phyloP scores from a whole-genome alignment of 2,113 vertebrate genomes.

The Macquaria australasica region DNA sequence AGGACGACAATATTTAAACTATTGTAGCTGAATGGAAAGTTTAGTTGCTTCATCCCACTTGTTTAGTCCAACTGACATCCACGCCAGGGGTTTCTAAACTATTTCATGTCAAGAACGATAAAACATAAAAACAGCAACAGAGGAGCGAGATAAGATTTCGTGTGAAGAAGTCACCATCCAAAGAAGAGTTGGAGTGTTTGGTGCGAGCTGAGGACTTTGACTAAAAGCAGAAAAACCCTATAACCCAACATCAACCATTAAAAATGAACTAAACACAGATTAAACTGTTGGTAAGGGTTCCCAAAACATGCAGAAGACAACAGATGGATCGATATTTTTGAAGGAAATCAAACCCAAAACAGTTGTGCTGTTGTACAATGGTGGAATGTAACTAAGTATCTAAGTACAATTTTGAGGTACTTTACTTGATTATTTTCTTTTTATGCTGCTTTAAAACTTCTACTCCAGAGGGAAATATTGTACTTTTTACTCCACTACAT shows the following conservation, averaged over 20 bases:
- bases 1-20: constrained; percentile 22
- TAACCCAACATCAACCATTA: constrained; percentile 10
- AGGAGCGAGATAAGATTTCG: background rate
- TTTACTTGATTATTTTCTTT: background rate
- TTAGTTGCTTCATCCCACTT: constrained; percentile 4
- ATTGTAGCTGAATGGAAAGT: background rate
- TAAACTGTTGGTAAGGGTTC: background rate
- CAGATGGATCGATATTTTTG: background rate
- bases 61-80: constrained; percentile 25
- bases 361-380: background rate
- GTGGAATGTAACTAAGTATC: background rate
- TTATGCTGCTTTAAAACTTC: background rate
- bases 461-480: background rate
- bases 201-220: background rate
- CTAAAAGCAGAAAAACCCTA: background rate
- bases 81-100: background rate
- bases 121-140: background rate
- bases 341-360: background rate
- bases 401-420: no score
- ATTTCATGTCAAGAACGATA: background rate
- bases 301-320: background rate
- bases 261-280: background rate
- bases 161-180: background rate
- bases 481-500: background rate
- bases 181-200: background rate